A percentile compares a stretch with the other conserved stretches of the same genome.
Conservation (phyloP, 1,140 invertebrate species). For the Eumeta japonica region DNA sequence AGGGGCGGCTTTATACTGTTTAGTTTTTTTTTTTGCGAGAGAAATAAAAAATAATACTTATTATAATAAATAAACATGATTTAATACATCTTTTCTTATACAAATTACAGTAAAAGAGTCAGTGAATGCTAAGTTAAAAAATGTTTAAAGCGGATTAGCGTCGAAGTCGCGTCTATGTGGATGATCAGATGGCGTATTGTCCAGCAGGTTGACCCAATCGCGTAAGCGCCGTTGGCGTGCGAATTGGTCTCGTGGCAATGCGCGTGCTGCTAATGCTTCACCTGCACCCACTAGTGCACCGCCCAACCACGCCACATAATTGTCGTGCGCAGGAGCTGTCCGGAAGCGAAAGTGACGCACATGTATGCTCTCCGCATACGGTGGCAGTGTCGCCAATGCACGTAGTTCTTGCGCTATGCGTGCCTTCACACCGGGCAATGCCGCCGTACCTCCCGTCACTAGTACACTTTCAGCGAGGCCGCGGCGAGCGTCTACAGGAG, state of each 20-base stretch:
- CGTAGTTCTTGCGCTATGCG: conserved; percentile 31
- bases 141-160: too few species aligned
- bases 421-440: conserved; percentile 29
- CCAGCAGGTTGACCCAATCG: conserved; percentile 78
- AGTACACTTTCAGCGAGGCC: conserved; percentile 31
- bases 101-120: too few species aligned
- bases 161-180: conserved; percentile 13
- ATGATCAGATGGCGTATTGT: conserved; percentile 52
- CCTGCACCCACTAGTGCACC: conserved; percentile 82
- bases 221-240: conserved; percentile 68
- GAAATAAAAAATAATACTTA: too few species aligned
- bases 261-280: conserved; percentile 72
- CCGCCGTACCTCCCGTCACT: conserved; percentile 30
- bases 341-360: conserved; percentile 29
- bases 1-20: too few species aligned
- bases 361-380: conserved; percentile 20
- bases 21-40: too few species aligned
- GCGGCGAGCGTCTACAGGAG: conserved; percentile 33
- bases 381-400: conserved; percentile 21
- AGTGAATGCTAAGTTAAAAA: too few species aligned
- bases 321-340: conserved; percentile 21
- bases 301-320: conserved; percentile 36
- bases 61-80: too few species aligned
- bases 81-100: too few species aligned
- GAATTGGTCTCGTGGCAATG: conserved; percentile 74